Conservation (phyloP, 1,140 invertebrate genomes). For the Aradophagus sp. region DNA sequence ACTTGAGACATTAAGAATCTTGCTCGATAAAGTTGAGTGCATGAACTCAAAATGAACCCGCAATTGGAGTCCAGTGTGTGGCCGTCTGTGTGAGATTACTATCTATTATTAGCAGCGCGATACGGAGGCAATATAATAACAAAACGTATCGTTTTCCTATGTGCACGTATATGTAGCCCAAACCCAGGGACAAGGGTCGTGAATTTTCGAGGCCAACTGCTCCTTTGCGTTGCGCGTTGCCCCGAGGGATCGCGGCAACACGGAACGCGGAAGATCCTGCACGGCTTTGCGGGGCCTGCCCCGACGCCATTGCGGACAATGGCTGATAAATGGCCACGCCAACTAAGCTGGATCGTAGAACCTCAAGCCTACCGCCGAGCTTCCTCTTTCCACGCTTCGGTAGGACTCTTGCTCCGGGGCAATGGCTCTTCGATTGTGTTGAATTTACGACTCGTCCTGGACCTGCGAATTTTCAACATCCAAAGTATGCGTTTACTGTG, state of each 20-base stretch:
- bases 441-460: slow-evolving; percentile 60
- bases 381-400: slow-evolving; percentile 50
- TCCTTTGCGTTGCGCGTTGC: slow-evolving; percentile 35
- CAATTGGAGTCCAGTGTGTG: no score
- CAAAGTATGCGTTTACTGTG: slow-evolving; percentile 35
- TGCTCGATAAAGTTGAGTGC: no score
- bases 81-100: slow-evolving; percentile 23
- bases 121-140: slow-evolving; percentile 51
- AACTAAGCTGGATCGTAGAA: slow-evolving; percentile 62
- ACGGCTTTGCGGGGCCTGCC: slow-evolving; percentile 43
- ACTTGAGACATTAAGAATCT: no score
- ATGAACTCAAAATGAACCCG: no score
- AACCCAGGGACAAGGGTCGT: slow-evolving; percentile 21
- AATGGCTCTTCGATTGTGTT: slow-evolving; percentile 59
- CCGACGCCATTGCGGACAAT: slow-evolving; percentile 58
- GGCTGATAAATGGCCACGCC: slow-evolving; percentile 63
- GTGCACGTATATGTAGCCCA: slow-evolving; percentile 19
- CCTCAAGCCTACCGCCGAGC: slow-evolving; percentile 55
- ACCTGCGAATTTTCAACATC: slow-evolving; percentile 22
- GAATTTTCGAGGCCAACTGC: slow-evolving; percentile 48
- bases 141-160: slow-evolving; percentile 57
- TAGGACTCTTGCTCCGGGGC: slow-evolving; percentile 32
- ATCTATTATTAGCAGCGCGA: slow-evolving; percentile 48
- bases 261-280: no score
- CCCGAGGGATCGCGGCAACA: slow-evolving; percentile 28